Conservation (phyloP, 92 coral and sea anemone genomes). For the Zoanthus sociatus region DNA sequence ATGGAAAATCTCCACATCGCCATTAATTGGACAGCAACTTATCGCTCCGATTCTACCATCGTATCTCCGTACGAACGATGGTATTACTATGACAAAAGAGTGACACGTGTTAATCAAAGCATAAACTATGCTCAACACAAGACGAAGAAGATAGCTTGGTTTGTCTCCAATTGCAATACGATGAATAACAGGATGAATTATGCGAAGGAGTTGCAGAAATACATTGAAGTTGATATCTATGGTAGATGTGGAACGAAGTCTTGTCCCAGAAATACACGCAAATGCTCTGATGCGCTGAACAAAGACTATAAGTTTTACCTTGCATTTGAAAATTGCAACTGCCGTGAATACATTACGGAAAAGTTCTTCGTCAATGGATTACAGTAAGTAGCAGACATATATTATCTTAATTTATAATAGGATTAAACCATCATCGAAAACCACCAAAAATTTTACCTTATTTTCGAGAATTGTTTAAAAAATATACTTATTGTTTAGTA, state of each 20-base stretch:
- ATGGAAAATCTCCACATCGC: not conserved
- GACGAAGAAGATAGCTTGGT: slow-evolving; percentile 35
- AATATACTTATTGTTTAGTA: too few species aligned
- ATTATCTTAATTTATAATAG: too few species aligned
- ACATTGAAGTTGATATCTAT: slow-evolving; percentile 28
- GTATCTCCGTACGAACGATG: slow-evolving; percentile 36
- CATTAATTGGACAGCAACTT: slow-evolving; percentile 20
- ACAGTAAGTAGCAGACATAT: not conserved
- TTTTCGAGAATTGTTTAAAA: too few species aligned
- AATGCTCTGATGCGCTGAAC: slow-evolving; percentile 7
- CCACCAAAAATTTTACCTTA: too few species aligned
- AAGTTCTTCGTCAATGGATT: slow-evolving; percentile 35
- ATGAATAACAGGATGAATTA: slow-evolving; percentile 1
- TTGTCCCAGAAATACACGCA: not conserved
- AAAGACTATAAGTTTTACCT: slow-evolving; percentile 46
- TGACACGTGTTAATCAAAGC: not conserved
- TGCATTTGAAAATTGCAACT: slow-evolving; percentile 43
- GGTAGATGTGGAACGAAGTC: slow-evolving; percentile 13
- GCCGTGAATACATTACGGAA: slow-evolving; percentile 42
- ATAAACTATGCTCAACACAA: slow-evolving; percentile 20
- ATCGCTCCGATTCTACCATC: slow-evolving; percentile 22
- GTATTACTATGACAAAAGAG: slow-evolving; percentile 11
- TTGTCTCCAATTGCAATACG: slow-evolving; percentile 13
- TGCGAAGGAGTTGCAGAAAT: slow-evolving; percentile 10
- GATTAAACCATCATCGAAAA: too few species aligned